Evolutionary conservation across 2,113 vertebrate species (phyloP).

Genomic region (Malurus elegans): DNA sequence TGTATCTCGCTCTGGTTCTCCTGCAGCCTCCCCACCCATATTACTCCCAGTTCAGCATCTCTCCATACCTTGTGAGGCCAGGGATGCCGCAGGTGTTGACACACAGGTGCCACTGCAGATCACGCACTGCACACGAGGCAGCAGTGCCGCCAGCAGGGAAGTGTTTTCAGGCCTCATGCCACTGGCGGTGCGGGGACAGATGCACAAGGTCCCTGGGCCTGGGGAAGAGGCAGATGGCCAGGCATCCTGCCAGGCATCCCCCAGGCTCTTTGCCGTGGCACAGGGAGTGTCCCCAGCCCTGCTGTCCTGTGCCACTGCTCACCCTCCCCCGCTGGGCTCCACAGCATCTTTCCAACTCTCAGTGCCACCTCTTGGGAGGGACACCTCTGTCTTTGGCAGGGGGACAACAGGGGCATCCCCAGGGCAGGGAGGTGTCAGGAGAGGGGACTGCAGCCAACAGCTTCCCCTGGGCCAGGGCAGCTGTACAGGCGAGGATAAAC

Average conservation of each 20-base stretch:
- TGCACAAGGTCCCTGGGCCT: background rate
- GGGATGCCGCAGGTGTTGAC: rapidly evolving
- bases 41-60: background rate
- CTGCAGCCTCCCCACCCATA: rapidly evolving
- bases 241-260: background rate
- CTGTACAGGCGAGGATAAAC: background rate
- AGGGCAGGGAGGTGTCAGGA: background rate
- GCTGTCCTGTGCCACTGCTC: background rate
- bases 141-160: background rate
- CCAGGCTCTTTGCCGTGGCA: background rate
- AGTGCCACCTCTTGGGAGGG: background rate
- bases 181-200: background rate
- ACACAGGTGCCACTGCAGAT: background rate
- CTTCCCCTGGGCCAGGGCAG: background rate
- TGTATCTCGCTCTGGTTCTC: background rate
- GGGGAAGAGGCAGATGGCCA: background rate
- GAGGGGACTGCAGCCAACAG: background rate
- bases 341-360: background rate
- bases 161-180: background rate
- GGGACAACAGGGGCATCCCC: background rate
- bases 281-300: background rate
- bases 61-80: background rate
- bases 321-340: background rate
- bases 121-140: background rate
- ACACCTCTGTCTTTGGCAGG: background rate